Evolutionary conservation across 2,888 invertebrate genomes (phyloP).

Genomic region (Byasa hedistus): DNA sequence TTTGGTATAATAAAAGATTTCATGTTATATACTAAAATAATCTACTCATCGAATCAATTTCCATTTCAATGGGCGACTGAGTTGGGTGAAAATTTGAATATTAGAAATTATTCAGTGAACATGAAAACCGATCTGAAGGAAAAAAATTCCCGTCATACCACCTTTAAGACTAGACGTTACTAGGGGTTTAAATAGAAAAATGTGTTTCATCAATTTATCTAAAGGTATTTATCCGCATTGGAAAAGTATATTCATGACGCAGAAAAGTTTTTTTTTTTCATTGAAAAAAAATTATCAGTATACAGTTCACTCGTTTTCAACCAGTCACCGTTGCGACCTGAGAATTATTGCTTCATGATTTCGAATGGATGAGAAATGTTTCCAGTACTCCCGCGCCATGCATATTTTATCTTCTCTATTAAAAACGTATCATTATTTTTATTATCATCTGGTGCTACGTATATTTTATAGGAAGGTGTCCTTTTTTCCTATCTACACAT

Average conservation of each 20-base stretch:
- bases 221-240: neutral
- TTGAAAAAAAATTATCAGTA: neutral
- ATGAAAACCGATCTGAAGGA: conserved; percentile 1
- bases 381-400: too few relatives aligned
- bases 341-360: too few relatives aligned
- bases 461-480: too few relatives aligned
- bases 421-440: too few relatives aligned
- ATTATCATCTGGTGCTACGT: too few relatives aligned
- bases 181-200: neutral
- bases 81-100: conserved; percentile 10
- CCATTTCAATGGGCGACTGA: conserved; percentile 7
- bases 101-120: conserved; percentile 8
- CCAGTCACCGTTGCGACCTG: too few relatives aligned
- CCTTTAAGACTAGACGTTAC: neutral
- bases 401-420: too few relatives aligned
- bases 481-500: too few relatives aligned
- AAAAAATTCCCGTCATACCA: conserved; percentile 6
- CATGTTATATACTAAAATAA: neutral
- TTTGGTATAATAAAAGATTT: neutral
- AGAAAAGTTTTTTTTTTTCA: too few relatives aligned
- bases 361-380: too few relatives aligned
- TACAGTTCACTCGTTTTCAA: neutral
- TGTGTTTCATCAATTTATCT: neutral
- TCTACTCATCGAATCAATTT: conserved; percentile 1
- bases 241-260: neutral